Conservation (phyloP, 2,888 invertebrate genomes). For the Diloba caeruleocephala region DNA sequence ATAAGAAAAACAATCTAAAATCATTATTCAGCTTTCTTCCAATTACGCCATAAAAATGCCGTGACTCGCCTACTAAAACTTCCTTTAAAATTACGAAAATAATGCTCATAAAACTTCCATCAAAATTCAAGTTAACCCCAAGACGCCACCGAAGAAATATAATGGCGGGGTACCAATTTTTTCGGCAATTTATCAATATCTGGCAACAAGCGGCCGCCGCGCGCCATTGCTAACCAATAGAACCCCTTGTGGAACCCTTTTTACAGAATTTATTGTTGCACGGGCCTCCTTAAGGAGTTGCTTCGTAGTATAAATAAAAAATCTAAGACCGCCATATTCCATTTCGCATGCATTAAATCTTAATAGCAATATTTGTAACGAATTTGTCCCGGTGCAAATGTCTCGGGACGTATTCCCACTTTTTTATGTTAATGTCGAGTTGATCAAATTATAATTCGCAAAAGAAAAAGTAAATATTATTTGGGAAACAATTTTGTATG, state of each 20-base stretch:
- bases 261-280: conserved; percentile 70
- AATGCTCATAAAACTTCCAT: conserved; percentile 27
- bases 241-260: conserved; percentile 57
- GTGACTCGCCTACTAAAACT: background rate
- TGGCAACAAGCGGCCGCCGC: conserved; percentile 55
- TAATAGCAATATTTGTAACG: conserved; percentile 41
- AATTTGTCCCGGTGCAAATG: conserved; percentile 25
- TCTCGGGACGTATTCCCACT: conserved; percentile 8
- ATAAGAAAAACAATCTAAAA: too few relatives aligned
- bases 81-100: conserved; percentile 9
- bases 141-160: conserved; percentile 26
- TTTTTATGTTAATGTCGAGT: conserved; percentile 14
- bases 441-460: conserved; percentile 4
- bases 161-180: conserved; percentile 35
- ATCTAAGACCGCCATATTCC: conserved; percentile 48
- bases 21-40: background rate
- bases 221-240: conserved; percentile 55
- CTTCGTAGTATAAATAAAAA: conserved; percentile 56
- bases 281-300: conserved; percentile 50
- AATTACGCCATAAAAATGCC: background rate
- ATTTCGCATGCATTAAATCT: conserved; percentile 47
- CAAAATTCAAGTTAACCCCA: conserved; percentile 29
- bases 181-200: conserved; percentile 53
- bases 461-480: conserved; percentile 4
- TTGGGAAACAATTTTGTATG: background rate